These are phyloP conservation scores for Schizopygopsis pylzovi DNA, from an alignment of 2,797 vertebrate species.

Conservation along the genomic window DNA sequence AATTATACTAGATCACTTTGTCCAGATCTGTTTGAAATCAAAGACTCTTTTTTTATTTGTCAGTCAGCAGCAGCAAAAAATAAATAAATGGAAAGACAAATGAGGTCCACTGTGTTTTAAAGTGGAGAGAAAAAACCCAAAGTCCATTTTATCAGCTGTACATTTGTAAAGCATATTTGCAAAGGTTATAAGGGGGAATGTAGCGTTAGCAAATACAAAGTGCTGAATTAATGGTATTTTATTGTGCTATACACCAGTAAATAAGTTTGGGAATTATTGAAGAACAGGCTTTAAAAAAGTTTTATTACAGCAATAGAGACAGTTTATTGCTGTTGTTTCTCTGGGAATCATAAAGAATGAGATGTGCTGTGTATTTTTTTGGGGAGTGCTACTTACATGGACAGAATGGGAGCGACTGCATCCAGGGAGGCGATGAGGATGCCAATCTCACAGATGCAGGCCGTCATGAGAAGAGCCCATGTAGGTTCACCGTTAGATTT, in stretches of 20 bases:
- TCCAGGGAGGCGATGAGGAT: constrained; percentile 98
- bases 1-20: background rate
- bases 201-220: background rate
- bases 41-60: background rate
- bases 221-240: background rate
- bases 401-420: constrained; percentile 96
- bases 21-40: background rate
- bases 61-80: background rate
- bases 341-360: constrained; percentile 13
- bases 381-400: constrained; percentile 84
- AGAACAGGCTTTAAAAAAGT: background rate
- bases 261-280: background rate
- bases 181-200: background rate
- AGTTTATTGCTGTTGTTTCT: background rate
- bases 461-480: constrained; percentile 95
- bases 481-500: constrained; percentile 97
- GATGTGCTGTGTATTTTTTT: background rate
- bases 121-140: background rate
- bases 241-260: background rate
- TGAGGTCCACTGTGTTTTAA: no score
- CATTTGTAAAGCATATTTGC: background rate
- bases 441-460: constrained; percentile 96
- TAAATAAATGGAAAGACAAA: no score
- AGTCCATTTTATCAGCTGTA: background rate
- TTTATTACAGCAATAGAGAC: constrained; percentile 7